Evolutionary conservation across 2,797 vertebrate genomes (phyloP), one percentile per base, ranked within the genome.

Genomic region (Xerus rutilus): DNA sequence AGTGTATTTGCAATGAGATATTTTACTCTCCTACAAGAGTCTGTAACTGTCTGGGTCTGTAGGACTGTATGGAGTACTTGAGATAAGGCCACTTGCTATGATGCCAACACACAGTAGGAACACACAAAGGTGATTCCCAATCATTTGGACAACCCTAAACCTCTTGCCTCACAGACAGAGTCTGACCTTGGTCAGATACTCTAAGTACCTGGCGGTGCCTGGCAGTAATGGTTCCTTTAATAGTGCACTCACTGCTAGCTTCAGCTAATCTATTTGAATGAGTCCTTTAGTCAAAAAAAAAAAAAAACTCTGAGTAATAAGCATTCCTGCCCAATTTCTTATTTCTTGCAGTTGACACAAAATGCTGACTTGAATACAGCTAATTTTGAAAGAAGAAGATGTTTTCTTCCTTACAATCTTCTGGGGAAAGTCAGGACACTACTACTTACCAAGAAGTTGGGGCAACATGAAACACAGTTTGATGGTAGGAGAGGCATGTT

Each of bases 341-440:
- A 12, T 89, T 94, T 94, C 73, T 91, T 89, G 76, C 39, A 52
- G 45, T 78, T 74, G 17, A 74, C 57, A 82, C 21, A 89, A 43
- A 78, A 74, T 70, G 43, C 45, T 57, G 84, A 83, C 47, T 93
- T 94, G 93, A 95, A 97, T 89, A 65, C 28, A 93, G 87, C 59
- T 93, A 65, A 93, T 96, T 96, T 94, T 78, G 70, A 94, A 93
- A 82, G 64, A 64, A 70, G 3, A 93, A 14, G 62, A 35, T 14
- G 28, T 12, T 84, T 89, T 86, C n/a, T 70, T 39, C 49, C 14
- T 94, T 65, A 67, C 17, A 72, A 45, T 13, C n/a, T 84, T 91
- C 65, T 74, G 3, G 64, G 25, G 13, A 43, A 39, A 35, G 43
- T 45, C 54, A 59, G 23, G 77, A 76, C 70, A 21, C 21, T 14